Evolutionary conservation across 2,888 invertebrate species (phyloP).

Genomic region (Macaria liturata): DNA sequence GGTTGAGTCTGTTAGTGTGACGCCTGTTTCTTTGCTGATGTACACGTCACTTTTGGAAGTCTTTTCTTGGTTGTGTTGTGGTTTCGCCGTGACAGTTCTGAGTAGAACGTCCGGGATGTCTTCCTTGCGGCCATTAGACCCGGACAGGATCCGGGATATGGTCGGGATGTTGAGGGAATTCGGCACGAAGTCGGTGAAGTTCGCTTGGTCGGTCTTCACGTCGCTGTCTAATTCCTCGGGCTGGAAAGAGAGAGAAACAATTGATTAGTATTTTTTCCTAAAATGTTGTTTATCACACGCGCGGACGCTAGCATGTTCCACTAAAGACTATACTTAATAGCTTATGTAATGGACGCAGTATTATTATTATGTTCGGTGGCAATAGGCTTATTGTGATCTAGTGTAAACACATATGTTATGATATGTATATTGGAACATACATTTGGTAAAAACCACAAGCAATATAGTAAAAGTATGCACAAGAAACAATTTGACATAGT

Average conservation of each 20-base stretch:
- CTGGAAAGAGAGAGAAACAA: constrained; percentile 48
- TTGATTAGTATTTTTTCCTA: background rate
- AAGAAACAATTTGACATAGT: too few species aligned
- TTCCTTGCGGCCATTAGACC: constrained; percentile 92
- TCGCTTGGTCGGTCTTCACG: constrained; percentile 72
- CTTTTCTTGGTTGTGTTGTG: constrained; percentile 71
- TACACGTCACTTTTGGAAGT: constrained; percentile 72
- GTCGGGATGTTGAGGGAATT: constrained; percentile 90
- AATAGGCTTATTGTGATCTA: too few species aligned
- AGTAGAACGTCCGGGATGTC: constrained; percentile 91
- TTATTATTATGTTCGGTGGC: too few species aligned
- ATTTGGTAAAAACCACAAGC: too few species aligned
- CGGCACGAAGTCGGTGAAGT: constrained; percentile 86
- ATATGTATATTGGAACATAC: too few species aligned
- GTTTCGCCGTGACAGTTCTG: constrained; percentile 85
- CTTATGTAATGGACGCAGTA: too few species aligned
- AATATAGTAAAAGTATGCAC: too few species aligned
- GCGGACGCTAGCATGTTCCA: too few species aligned
- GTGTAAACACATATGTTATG: too few species aligned
- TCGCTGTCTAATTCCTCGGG: constrained; percentile 75
- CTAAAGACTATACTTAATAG: too few species aligned
- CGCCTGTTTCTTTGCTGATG: constrained; percentile 71
- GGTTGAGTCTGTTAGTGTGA: constrained; percentile 71
- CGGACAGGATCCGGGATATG: constrained; percentile 92
- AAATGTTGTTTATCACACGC: too few species aligned